Percentiles rank a stretch among this genome's conserved stretches.
These are phyloP conservation scores for Lagodon rhomboides DNA, from an alignment of 2,797 vertebrate species.

Conservation along the genomic window DNA sequence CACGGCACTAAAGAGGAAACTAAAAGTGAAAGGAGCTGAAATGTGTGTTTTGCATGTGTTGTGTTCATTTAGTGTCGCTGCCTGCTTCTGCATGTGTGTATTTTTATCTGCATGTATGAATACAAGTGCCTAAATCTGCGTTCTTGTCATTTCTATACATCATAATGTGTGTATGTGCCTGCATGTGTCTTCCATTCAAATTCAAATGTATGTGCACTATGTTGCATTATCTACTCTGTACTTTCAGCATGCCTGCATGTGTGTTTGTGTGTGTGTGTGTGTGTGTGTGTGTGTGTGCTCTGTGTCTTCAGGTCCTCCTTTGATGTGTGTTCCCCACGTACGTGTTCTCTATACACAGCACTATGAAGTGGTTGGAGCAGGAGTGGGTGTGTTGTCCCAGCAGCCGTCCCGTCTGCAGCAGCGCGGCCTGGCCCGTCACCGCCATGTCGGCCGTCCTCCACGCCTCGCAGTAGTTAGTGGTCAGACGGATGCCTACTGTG, in stretches of 20 bases:
- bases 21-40: slow-evolving; percentile 8
- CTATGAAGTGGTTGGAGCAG: slow-evolving; percentile 91
- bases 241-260: slow-evolving; percentile 36
- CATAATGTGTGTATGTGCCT: slow-evolving; percentile 56
- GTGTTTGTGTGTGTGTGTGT: slow-evolving; percentile 15
- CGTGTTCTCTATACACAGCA: slow-evolving; percentile 97
- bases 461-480: slow-evolving; percentile 94
- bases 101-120: not conserved
- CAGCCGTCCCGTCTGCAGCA: slow-evolving; percentile 89
- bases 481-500: slow-evolving; percentile 87
- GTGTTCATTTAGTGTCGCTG: not conserved
- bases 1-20: slow-evolving; percentile 15
- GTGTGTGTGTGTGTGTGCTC: slow-evolving; percentile 20
- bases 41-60: not conserved
- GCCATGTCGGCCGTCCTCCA: slow-evolving; percentile 89
- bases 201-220: slow-evolving; percentile 1
- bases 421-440: slow-evolving; percentile 90
- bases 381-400: slow-evolving; percentile 91
- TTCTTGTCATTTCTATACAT: not conserved
- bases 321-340: slow-evolving; percentile 84
- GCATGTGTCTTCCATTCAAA: slow-evolving; percentile 35
- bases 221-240: slow-evolving; percentile 21
- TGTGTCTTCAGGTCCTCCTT: slow-evolving; percentile 82
- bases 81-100: slow-evolving; percentile 11
- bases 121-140: slow-evolving; percentile 35